Evolutionary conservation across 2,113 vertebrate species (phyloP), one percentile per base, ranked within the genome.

Genomic region (Porphyrio hochstetteri): DNA sequence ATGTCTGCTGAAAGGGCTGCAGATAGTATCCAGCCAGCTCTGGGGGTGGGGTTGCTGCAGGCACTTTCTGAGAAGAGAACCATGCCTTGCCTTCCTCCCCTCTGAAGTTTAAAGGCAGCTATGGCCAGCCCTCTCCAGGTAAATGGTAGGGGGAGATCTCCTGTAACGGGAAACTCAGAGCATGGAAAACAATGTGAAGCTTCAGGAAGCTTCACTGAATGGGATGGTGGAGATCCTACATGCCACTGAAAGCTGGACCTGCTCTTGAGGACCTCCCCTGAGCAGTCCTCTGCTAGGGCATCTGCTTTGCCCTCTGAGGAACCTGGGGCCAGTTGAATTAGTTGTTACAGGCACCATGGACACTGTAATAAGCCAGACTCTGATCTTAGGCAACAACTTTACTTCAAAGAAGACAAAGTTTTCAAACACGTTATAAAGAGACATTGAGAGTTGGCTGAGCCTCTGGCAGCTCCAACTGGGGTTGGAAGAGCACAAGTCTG

Each of bases 61-160:
- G 93, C 92, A 23, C 25, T 67, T 93, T 82, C 48, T 0, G 1
- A 72, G 60, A 96, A 93, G 64, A 90, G 63, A 90, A 29, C 16
- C 8, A 1, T n/a, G 28, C 65, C 64, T 85, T 88, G 16, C 60
- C 38, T 95, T 86, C 27, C 28, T 35, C 24, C 35, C 10, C 18
- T 76, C 90, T 71, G 79, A 92, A 94, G 68, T 83, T 92, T 92
- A 84, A 86, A 92, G 74, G 69, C 76, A 92, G 28, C 76, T 63
- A 20, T 2, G 5, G 42, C 16, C 33, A 92, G 36, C 13, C 65
- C 38, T 88, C 35, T 87, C 24, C 35, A 82, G 50, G 69, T 65
- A 57, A 85, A 93, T 71, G 53, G 16, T 35, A 27, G 44, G 21
- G 4, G 44, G 59, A 72, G 5, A 60, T 82, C 28, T 63, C 13